A percentile compares a stretch with the other conserved stretches of the same genome.
Conservation (phyloP, 1,140 invertebrate genomes). For the Plutomurus gul region DNA sequence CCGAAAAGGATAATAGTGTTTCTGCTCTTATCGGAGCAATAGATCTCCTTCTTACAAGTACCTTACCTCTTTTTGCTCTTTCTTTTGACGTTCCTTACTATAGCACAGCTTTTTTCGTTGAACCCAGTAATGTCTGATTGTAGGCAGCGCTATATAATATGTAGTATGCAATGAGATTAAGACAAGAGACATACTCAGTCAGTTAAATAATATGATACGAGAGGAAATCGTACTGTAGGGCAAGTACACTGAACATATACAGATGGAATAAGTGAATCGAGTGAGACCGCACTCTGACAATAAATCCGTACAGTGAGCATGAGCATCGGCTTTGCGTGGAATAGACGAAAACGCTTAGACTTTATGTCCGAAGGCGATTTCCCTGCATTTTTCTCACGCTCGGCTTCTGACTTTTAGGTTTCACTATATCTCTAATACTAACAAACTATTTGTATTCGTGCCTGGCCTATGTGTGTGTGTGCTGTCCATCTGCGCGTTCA, state of each 20-base stretch:
- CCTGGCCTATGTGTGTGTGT: no score
- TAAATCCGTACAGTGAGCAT: background rate
- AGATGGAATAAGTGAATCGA: no score
- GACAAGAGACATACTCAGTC: no score
- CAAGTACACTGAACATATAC: no score
- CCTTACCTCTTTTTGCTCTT: conserved; percentile 17
- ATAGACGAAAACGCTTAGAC: conserved; percentile 39
- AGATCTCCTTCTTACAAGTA: conserved; percentile 39
- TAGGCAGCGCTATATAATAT: no score
- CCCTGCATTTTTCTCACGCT: conserved; percentile 47
- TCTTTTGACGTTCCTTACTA: background rate
- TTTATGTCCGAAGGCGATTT: conserved; percentile 35
- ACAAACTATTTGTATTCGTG: background rate
- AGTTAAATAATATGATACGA: no score
- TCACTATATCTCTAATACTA: background rate
- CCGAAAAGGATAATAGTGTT: conserved; percentile 48
- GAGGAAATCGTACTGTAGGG: no score
- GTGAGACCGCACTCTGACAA: no score
- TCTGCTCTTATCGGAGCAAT: conserved; percentile 44
- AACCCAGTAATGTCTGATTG: no score
- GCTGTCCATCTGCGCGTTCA: no score
- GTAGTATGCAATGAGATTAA: no score
- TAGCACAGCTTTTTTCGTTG: no score
- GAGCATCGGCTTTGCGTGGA: conserved; percentile 44
- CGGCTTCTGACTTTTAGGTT: conserved; percentile 37